phyloP scores from a whole-genome alignment of 2,888 invertebrate genomes.

The Alloplasta piceator region DNA sequence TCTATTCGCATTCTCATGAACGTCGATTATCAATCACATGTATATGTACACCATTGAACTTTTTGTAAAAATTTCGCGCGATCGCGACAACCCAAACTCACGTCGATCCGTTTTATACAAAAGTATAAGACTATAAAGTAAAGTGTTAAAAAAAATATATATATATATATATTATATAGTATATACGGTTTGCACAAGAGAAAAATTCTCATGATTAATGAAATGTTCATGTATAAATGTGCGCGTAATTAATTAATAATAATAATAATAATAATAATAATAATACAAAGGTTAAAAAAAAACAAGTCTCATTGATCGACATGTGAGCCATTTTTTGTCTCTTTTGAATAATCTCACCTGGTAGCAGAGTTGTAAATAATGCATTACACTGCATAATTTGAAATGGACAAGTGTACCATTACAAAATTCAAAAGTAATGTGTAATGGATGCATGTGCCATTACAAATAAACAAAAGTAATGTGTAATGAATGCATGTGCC shows the following conservation, averaged over 20 bases:
- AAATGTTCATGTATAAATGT: conserved; percentile 49
- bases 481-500: too few relatives aligned
- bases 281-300: conserved; percentile 31
- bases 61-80: conserved; percentile 35
- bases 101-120: conserved; percentile 5
- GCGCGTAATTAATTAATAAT: conserved; percentile 36
- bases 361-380: too few relatives aligned
- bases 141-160: conserved; percentile 21
- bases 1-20: too few relatives aligned
- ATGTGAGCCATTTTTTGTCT: background rate
- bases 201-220: conserved; percentile 24
- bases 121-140: conserved; percentile 1
- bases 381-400: too few relatives aligned
- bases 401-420: too few relatives aligned
- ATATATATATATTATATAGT: conserved; percentile 29
- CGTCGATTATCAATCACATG: too few relatives aligned
- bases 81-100: conserved; percentile 1
- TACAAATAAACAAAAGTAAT: too few relatives aligned
- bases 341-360: too few relatives aligned
- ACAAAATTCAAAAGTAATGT: too few relatives aligned
- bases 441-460: too few relatives aligned
- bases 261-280: too few relatives aligned
- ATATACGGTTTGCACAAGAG: conserved; percentile 16
- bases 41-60: too few relatives aligned
- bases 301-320: background rate